Evolutionary conservation across 2,113 vertebrate species (phyloP).

Genomic region (Peromyscus californicus): DNA sequence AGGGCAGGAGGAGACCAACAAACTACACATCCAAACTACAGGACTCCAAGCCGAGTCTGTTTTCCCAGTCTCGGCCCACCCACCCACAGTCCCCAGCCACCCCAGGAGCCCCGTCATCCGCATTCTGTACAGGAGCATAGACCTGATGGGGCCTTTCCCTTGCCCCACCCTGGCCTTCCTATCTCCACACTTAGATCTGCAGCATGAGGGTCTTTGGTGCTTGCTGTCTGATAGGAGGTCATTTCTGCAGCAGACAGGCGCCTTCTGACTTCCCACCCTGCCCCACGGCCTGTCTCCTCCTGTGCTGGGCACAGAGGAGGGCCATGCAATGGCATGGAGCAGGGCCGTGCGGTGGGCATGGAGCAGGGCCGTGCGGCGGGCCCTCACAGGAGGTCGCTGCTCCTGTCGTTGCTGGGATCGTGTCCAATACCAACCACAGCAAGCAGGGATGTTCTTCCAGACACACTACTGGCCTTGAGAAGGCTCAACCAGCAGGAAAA

Average conservation of each 20-base stretch:
- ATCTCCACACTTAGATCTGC: neutral
- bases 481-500: neutral
- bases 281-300: neutral
- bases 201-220: neutral
- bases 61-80: neutral
- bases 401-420: neutral
- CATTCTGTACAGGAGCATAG: neutral
- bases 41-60: neutral
- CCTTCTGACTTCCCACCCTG: neutral
- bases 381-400: neutral
- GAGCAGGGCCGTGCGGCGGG: neutral
- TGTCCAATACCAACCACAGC: neutral
- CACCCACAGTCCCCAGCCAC: neutral
- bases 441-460: neutral
- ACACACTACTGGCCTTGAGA: neutral
- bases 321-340: too few species aligned
- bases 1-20: neutral
- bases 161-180: neutral
- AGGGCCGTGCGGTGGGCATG: too few species aligned
- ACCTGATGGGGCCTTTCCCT: neutral
- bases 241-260: neutral
- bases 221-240: neutral
- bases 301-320: too few species aligned
- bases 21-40: neutral
- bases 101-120: neutral